These are phyloP conservation scores for Metopolophium dirhodum DNA, from an alignment of 1,140 invertebrate genomes.

Conservation along the genomic window DNA sequence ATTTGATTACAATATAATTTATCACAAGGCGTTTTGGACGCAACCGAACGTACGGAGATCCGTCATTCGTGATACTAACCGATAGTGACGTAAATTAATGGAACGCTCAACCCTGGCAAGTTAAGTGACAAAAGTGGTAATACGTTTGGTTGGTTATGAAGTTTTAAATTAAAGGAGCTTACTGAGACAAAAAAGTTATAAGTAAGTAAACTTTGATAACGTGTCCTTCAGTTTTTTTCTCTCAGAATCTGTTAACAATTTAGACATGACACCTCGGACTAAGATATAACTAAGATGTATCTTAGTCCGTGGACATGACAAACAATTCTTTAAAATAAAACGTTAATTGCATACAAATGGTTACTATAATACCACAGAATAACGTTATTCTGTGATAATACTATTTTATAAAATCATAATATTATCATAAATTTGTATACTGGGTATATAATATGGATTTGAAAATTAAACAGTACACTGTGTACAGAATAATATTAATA, in stretches of 20 bases:
- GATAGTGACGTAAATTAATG: not conserved
- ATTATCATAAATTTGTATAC: not conserved
- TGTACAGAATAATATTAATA: not conserved
- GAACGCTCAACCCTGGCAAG: not conserved
- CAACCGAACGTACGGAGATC: not conserved
- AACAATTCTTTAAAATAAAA: not conserved
- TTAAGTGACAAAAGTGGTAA: not conserved
- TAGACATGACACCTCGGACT: not conserved
- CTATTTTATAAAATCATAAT: not conserved
- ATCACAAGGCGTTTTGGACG: not conserved
- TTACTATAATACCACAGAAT: no score
- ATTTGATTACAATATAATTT: not conserved
- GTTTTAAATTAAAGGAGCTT: no score
- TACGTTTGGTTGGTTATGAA: no score
- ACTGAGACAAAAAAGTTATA: not conserved
- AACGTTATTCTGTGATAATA: no score
- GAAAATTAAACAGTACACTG: not conserved
- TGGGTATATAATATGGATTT: no score
- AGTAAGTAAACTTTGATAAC: not conserved
- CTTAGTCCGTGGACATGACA: no score
- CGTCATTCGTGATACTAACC: no score
- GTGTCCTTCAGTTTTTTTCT: not conserved
- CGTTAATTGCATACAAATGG: not conserved
- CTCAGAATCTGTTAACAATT: not conserved
- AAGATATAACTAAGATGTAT: no score